A percentile compares a stretch with the other conserved stretches of the same genome.
Conservation (phyloP, 2,113 vertebrate species). For the Gadus chalcogrammus region DNA sequence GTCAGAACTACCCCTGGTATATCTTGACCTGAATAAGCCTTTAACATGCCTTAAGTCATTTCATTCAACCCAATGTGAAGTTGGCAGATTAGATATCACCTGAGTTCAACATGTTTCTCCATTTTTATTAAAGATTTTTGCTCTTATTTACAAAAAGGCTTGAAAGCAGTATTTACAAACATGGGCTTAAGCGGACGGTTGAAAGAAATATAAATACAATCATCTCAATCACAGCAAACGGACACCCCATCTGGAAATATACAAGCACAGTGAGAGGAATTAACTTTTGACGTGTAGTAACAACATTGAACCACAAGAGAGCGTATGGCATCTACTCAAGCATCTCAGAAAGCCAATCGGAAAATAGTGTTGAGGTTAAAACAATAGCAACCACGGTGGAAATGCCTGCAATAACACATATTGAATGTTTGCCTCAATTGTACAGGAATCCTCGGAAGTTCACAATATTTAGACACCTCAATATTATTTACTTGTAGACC, state of each 20-base stretch:
- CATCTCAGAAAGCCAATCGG: conserved; percentile 18
- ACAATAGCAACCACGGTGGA: background rate
- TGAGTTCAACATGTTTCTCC: background rate
- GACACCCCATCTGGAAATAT: conserved; percentile 23
- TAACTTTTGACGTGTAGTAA: conserved; percentile 41
- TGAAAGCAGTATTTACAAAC: conserved; percentile 62
- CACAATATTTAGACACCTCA: no score
- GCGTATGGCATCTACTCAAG: conserved; percentile 36
- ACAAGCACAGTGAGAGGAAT: conserved; percentile 40
- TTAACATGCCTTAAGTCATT: no score
- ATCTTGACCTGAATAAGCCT: no score
- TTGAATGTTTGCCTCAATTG: background rate
- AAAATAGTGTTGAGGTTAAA: background rate
- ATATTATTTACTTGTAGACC: no score
- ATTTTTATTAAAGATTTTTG: conserved; percentile 61
- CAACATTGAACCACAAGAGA: conserved; percentile 46
- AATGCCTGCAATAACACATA: background rate
- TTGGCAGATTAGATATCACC: background rate
- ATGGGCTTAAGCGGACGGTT: conserved; percentile 47
- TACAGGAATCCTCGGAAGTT: background rate
- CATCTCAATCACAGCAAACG: conserved; percentile 54
- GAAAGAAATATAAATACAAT: conserved; percentile 66
- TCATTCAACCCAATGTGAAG: background rate
- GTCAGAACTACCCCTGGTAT: no score
- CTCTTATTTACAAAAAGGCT: conserved; percentile 62